Conservation (phyloP, 2,888 invertebrate species). For the Drosophila kanekoi region DNA sequence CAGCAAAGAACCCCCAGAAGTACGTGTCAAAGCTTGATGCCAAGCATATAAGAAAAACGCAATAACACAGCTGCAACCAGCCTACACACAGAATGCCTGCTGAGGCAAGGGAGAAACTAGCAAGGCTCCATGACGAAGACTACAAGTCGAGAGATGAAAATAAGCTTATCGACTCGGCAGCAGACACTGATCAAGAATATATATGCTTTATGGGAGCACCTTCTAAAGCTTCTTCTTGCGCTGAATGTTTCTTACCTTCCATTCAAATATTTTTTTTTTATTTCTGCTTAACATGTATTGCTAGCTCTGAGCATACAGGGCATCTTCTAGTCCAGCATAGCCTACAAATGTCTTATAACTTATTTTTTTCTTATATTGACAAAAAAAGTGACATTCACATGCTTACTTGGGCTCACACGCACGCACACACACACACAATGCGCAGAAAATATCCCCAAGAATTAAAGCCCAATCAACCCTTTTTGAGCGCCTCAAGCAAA, state of each 20-base stretch:
- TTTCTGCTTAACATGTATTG: too few species aligned
- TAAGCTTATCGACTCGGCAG: too few species aligned
- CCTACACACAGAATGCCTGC: neutral
- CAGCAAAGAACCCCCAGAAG: conserved; percentile 23
- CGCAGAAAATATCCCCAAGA: neutral
- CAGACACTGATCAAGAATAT: too few species aligned
- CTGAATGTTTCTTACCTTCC: too few species aligned
- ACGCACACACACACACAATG: neutral
- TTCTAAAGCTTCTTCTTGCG: neutral
- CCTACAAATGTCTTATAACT: neutral
- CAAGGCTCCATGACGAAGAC: too few species aligned
- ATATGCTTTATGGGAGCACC: too few species aligned
- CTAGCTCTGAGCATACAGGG: too few species aligned
- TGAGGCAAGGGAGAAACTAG: too few species aligned
- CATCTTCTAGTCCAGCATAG: neutral
- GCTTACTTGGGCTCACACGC: neutral
- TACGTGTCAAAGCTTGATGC: conserved; percentile 45
- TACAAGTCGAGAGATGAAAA: too few species aligned
- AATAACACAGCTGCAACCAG: conserved; percentile 8
- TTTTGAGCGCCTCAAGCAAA: conserved; percentile 20
- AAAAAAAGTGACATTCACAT: neutral
- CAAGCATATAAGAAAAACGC: conserved; percentile 1
- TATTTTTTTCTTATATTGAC: neutral
- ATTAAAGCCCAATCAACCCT: conserved; percentile 34
- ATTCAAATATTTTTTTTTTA: too few species aligned